Evolutionary conservation across 2,888 invertebrate genomes (phyloP).

Genomic region (Polylopha cassiicola): DNA sequence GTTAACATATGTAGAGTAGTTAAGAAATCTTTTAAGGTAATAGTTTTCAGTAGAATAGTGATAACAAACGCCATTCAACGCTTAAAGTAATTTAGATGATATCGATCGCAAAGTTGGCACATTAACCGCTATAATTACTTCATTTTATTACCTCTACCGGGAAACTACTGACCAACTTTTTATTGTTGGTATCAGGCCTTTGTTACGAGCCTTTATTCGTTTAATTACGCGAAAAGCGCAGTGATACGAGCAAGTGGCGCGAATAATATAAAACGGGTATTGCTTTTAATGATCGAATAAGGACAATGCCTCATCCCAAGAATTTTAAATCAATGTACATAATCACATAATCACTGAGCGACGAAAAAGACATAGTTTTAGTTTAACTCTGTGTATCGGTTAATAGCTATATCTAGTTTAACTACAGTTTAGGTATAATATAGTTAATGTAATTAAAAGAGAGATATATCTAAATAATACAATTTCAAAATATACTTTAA

Average conservation of each 20-base stretch:
- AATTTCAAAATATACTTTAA: conserved; percentile 13
- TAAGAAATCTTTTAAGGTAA: too few species aligned
- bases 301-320: conserved; percentile 30
- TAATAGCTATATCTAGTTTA: too few species aligned
- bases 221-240: conserved; percentile 37
- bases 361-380: too few species aligned
- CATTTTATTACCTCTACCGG: conserved; percentile 2
- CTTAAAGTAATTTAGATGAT: conserved; percentile 1
- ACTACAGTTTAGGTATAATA: too few species aligned
- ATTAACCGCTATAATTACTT: conserved; percentile 12
- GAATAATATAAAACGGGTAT: conserved; percentile 44
- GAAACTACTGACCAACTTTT: conserved; percentile 2
- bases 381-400: too few species aligned
- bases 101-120: conserved; percentile 12
- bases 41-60: background rate
- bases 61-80: conserved; percentile 1
- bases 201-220: conserved; percentile 16
- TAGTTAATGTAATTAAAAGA: background rate
- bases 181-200: conserved; percentile 5
- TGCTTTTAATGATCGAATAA: conserved; percentile 52
- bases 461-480: conserved; percentile 3
- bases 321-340: too few species aligned
- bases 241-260: conserved; percentile 37
- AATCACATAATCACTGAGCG: too few species aligned
- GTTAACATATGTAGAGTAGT: too few species aligned